Percentiles rank a stretch among this genome's conserved stretches.
Evolutionary conservation across 2,797 vertebrate species (phyloP).

Genomic region (Syngnathus rostellatus): DNA sequence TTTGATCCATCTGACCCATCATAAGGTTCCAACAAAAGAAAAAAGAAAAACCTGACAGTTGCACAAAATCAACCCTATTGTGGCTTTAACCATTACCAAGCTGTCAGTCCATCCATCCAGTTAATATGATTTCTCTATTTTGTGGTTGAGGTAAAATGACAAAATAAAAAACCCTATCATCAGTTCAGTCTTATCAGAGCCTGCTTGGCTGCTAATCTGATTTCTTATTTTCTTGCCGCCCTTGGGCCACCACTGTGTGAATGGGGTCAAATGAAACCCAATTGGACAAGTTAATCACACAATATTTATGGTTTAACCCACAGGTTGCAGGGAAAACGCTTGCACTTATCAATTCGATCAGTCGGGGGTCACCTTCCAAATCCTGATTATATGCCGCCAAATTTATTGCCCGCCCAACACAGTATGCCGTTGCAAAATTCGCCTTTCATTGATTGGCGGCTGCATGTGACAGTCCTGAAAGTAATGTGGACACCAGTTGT

Average conservation of each 20-base stretch:
- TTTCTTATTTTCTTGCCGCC: constrained; percentile 23
- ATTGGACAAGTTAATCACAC: constrained; percentile 39
- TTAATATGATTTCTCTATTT: constrained; percentile 26
- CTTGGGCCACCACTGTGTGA: constrained; percentile 25
- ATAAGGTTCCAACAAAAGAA: neutral
- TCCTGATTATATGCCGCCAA: constrained; percentile 33
- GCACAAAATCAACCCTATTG: constrained; percentile 11
- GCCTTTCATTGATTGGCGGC: constrained; percentile 46
- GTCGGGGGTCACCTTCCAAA: constrained; percentile 40
- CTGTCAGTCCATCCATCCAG: constrained; percentile 3
- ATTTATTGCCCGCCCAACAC: constrained; percentile 26
- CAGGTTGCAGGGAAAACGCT: constrained; percentile 25
- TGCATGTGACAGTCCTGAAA: constrained; percentile 56
- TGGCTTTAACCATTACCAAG: constrained; percentile 6
- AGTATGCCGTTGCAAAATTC: constrained; percentile 40
- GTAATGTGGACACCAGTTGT: constrained; percentile 55
- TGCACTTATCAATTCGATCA: constrained; percentile 36
- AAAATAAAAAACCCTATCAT: constrained; percentile 20
- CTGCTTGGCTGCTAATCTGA: constrained; percentile 13
- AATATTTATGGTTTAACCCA: constrained; percentile 35
- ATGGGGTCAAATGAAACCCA: constrained; percentile 35
- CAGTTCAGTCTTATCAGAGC: constrained; percentile 19
- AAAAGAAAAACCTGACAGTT: neutral
- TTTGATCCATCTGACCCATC: too few relatives aligned
- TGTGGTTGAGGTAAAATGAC: constrained; percentile 12